phyloP scores from a whole-genome alignment of 1,140 invertebrate genomes.

The Heterodera carotae region DNA sequence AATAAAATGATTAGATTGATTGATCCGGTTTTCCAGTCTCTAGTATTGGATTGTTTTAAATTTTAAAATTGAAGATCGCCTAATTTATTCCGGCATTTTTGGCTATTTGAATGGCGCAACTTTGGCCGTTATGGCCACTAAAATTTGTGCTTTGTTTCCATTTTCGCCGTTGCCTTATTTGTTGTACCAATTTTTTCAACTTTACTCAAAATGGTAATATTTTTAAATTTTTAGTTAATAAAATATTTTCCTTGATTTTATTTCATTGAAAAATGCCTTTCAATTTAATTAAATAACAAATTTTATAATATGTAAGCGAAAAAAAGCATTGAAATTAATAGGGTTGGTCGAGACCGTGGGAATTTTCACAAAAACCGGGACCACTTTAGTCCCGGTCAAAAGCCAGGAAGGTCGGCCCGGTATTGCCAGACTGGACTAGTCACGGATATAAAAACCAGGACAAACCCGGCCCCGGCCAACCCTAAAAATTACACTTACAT shows the following conservation, averaged over 20 bases:
- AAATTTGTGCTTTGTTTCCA: conserved; percentile 19
- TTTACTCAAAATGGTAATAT: conserved; percentile 16
- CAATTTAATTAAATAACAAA: background rate
- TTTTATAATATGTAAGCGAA: background rate
- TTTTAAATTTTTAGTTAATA: background rate
- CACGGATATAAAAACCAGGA: too few species aligned
- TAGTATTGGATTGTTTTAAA: background rate
- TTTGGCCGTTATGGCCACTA: conserved; percentile 20
- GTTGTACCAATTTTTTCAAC: conserved; percentile 21
- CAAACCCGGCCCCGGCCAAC: too few species aligned
- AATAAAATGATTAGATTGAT: too few species aligned
- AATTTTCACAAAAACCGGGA: too few species aligned
- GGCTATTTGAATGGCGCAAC: conserved; percentile 26
- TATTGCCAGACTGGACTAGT: too few species aligned
- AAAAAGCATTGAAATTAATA: background rate
- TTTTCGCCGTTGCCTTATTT: conserved; percentile 10
- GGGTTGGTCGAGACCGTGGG: too few species aligned
- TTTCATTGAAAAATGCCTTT: background rate
- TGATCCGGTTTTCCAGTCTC: too few species aligned
- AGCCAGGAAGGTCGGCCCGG: too few species aligned
- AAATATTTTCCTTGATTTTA: background rate
- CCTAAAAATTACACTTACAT: background rate
- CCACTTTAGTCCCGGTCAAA: too few species aligned
- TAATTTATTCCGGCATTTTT: conserved; percentile 23
- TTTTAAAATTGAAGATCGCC: background rate